Evolutionary conservation across 2,113 vertebrate species (phyloP), one percentile per base, ranked within the genome.

Genomic region (Myiagra hebetior): DNA sequence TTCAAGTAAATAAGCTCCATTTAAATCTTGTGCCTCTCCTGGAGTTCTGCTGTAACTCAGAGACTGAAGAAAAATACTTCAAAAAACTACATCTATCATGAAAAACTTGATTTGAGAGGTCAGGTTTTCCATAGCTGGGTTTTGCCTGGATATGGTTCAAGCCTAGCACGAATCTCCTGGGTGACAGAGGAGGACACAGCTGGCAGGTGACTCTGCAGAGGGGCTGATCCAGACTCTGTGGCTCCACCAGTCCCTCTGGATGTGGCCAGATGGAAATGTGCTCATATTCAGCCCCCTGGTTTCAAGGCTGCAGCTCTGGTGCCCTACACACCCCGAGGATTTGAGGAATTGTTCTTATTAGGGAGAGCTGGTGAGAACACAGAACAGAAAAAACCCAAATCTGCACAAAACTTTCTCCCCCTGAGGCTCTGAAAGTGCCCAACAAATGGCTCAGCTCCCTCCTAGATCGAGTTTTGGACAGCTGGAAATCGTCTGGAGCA

Each of bases 301-400:
- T 74, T 30, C 81, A 37, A 55, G 60, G n/a, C 82, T 96, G 59
- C 0, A 2, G 19, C 0, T 19, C 23, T 46, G 33, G 6, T 60
- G 23, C 60, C 81, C 39, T 57, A 5, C 27, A 8, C 17, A 72
- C 28, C 42, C 74, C 0, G 0, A 91, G 49, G 56, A 70, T 28
- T 50, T 86, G 91, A 97, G 87, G 55, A 95, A 93, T 91, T 84
- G 46, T 57, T 89, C 79, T 94, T 46, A 62, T 94, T 72, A 84
- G 59, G 27, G 55, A 94, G 72, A 7, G 1, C 39, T 52, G 83
- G 31, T 83, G 78, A 89, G 63, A 57, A 10, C 13, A 60, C 6
- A 52, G 67, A 92, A 55, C 5, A 7, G 7, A 87, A 80, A 78
- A 90, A 67, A 10, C 33, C 75, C 70, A 88, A 81, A 93, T 91